Conservation (phyloP, 2,888 invertebrate species). For the Idaea aversata region DNA sequence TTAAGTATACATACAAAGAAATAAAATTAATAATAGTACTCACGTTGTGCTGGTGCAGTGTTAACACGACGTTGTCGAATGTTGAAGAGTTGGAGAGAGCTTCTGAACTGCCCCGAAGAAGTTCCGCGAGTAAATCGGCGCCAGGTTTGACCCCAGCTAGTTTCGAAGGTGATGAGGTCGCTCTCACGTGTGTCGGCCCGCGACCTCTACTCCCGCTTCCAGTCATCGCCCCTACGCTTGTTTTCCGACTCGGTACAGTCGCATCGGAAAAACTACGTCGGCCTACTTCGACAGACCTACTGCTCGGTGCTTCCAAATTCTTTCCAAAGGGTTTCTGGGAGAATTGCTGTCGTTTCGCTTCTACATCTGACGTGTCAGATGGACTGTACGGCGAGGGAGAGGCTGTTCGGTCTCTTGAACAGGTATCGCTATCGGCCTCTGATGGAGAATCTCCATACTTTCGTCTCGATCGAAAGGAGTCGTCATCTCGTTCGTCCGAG, state of each 20-base stretch:
- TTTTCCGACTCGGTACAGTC: slow-evolving; percentile 80
- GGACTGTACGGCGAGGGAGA: slow-evolving; percentile 83
- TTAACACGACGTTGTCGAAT: slow-evolving; percentile 75
- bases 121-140: slow-evolving; percentile 85
- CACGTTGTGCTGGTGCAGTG: slow-evolving; percentile 75
- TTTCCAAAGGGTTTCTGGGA: slow-evolving; percentile 84
- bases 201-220: slow-evolving; percentile 62
- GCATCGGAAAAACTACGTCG: slow-evolving; percentile 70
- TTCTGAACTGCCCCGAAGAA: slow-evolving; percentile 90
- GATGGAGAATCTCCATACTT: slow-evolving; percentile 84
- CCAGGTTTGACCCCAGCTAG: slow-evolving; percentile 81
- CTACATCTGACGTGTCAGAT: slow-evolving; percentile 80
- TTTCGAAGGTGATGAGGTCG: slow-evolving; percentile 90
- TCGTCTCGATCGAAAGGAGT: slow-evolving; percentile 56
- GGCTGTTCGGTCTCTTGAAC: slow-evolving; percentile 79
- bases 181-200: slow-evolving; percentile 84
- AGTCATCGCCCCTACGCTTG: slow-evolving; percentile 79
- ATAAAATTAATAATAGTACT: slow-evolving; percentile 50
- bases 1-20: slow-evolving; percentile 14
- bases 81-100: slow-evolving; percentile 82
- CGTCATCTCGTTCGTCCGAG: slow-evolving; percentile 87
- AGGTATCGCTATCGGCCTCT: slow-evolving; percentile 85
- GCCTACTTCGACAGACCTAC: slow-evolving; percentile 80
- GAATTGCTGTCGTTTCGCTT: slow-evolving; percentile 75
- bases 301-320: slow-evolving; percentile 67